These are phyloP conservation scores for Crotalus tigris DNA, from an alignment of 2,113 vertebrate species.

Conservation along the genomic window DNA sequence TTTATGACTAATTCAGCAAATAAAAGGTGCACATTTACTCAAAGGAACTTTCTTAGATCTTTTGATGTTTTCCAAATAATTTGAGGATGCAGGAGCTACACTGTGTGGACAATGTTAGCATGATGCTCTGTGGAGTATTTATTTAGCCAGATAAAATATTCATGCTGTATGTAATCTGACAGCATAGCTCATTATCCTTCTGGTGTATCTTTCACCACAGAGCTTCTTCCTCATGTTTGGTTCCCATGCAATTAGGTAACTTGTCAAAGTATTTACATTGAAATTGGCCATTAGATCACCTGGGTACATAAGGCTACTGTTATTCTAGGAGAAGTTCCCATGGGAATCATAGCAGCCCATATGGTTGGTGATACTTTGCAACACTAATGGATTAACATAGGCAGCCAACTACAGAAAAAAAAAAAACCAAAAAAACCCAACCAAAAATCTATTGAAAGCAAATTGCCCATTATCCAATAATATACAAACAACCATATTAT, in stretches of 20 bases:
- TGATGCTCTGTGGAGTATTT: not conserved
- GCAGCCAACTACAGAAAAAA: not conserved
- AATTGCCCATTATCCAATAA: not conserved
- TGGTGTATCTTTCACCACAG: not conserved
- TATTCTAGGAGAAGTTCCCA: not conserved
- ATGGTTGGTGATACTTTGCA: not conserved
- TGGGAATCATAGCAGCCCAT: not conserved
- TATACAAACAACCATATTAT: not conserved
- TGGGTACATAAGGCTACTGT: not conserved
- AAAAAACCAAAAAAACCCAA: no score
- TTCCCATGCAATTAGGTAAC: not conserved
- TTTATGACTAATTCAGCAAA: conserved; percentile 25
- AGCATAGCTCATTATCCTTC: not conserved
- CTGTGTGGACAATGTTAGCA: not conserved
- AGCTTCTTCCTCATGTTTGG: not conserved
- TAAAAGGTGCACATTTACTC: conserved; percentile 14
- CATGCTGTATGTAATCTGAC: not conserved
- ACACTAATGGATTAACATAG: not conserved
- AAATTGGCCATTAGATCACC: not conserved
- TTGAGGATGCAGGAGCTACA: not conserved
- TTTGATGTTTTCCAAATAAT: conserved; percentile 24
- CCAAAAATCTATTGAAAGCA: not conserved
- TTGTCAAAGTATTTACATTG: not conserved
- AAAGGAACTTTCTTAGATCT: not conserved
- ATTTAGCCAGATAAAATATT: not conserved